Evolutionary conservation across 2,888 invertebrate species (phyloP).

Genomic region (Ctena decussata): DNA sequence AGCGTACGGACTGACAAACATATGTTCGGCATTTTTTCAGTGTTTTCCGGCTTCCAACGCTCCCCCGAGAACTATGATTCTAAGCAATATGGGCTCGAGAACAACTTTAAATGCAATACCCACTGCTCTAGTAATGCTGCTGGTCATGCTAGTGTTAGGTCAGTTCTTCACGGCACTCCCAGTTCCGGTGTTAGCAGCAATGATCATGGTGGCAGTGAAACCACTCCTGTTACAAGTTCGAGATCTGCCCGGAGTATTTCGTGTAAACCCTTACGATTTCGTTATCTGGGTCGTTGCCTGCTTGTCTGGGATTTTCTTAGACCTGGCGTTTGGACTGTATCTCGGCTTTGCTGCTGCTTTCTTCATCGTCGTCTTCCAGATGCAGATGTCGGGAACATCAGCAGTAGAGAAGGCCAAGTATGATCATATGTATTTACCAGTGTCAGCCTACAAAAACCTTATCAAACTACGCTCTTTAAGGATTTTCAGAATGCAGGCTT

Average conservation of each 20-base stretch:
- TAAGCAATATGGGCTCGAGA: constrained; percentile 79
- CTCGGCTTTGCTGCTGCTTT: constrained; percentile 75
- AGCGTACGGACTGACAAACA: constrained; percentile 85
- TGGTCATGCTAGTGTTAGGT: constrained; percentile 79
- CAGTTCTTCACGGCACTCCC: constrained; percentile 83
- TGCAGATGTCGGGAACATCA: constrained; percentile 49
- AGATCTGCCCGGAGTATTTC: constrained; percentile 91
- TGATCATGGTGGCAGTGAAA: constrained; percentile 87
- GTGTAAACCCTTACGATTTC: constrained; percentile 92
- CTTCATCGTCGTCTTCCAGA: constrained; percentile 72
- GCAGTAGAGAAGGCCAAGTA: background rate
- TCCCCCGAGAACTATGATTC: constrained; percentile 79
- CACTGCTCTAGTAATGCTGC: constrained; percentile 78
- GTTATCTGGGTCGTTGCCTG: constrained; percentile 84
- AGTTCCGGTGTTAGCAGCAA: constrained; percentile 85
- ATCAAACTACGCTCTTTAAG: background rate
- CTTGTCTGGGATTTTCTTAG: constrained; percentile 72
- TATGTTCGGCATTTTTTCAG: constrained; percentile 85
- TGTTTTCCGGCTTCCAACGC: constrained; percentile 86
- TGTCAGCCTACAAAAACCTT: background rate
- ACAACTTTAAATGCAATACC: constrained; percentile 76
- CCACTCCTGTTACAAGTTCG: constrained; percentile 89
- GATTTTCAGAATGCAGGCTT: constrained; percentile 47
- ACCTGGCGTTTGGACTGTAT: constrained; percentile 79
- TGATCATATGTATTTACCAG: background rate